phyloP scores from a whole-genome alignment of 2,113 vertebrate genomes.

The Bolborhynchus lineola region DNA sequence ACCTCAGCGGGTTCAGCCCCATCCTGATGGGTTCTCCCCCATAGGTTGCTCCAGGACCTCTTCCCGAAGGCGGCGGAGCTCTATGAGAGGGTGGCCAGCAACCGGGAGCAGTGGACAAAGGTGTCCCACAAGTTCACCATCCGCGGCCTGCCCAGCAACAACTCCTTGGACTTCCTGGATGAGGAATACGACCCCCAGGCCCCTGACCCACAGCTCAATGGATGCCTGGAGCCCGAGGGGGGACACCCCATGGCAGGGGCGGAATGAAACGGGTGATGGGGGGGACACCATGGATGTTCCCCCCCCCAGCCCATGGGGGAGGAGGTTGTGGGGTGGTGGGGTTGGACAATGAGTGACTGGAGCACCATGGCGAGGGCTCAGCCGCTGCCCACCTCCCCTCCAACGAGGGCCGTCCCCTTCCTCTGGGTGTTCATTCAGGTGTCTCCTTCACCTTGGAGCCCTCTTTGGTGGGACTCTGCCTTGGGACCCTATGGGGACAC shows the following conservation, averaged over 20 bases:
- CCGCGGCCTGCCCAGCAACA: conserved; percentile 94
- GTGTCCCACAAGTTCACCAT: conserved; percentile 98
- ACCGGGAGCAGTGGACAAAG: conserved; percentile 95
- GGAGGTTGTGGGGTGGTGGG: neutral
- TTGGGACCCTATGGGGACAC: neutral
- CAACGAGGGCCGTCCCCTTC: neutral
- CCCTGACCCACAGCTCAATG: conserved; percentile 81
- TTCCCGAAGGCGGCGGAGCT: conserved; percentile 86
- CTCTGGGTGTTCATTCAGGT: neutral
- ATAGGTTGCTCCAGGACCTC: conserved; percentile 89
- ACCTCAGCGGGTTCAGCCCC: neutral
- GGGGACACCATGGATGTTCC: neutral
- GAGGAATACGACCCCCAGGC: conserved; percentile 85
- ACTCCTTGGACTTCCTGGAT: conserved; percentile 95
- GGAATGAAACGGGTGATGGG: neutral
- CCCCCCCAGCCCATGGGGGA: neutral
- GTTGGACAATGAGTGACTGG: neutral
- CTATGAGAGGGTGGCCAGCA: conserved; percentile 90
- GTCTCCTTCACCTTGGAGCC: neutral
- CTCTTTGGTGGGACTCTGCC: neutral
- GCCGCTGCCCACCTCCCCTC: neutral
- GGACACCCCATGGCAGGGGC: neutral
- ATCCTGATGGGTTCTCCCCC: neutral
- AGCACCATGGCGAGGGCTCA: neutral
- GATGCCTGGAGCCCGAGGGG: conserved; percentile 78